Base-by-base conservation (phyloP, 1,140 invertebrate genomes). In the Chironomus striatipennis region DNA sequence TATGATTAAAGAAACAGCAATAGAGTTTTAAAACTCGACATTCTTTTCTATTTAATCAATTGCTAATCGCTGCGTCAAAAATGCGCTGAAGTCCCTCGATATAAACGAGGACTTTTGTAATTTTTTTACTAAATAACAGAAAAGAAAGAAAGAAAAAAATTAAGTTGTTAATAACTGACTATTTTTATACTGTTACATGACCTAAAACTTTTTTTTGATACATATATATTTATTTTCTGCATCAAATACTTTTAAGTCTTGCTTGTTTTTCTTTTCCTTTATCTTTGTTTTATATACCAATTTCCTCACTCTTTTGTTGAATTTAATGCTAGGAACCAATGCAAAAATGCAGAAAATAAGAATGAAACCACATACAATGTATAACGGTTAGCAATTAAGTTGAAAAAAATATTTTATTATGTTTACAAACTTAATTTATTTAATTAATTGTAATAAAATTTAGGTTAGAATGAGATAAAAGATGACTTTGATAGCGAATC, bases 311-410 rank as follows among this genome's bases (percentile, higher is more conserved):
- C n/a, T 15, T 57, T 57, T 57, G 47, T 57, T 57, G 47, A 57
- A n/a, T 57, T n/a, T 57, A 57, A 57, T 15, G 47, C 47, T 57
- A 57, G 47, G 47, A 57, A 57, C 47, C 47, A 57, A 57, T 57
- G 47, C 47, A 57, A 57, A n/a, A 34, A 34, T 34, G 24, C 47
- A 57, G n/a, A 57, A n/a, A 57, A 57, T 15, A n/a, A 15, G 47
- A n/a, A 57, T n/a, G 47, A 57, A 57, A 57, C 12, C 9, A 12
- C 0, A 57, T 57, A 57, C 47, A 57, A 57, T 57, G 47, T 57
- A 57, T 57, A 57, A 57, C 47, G 47, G 47, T 57, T 57, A 57
- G 47, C 47, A 57, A 57, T 57, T 57, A 57, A 57, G 47, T 57
- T 57, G 12, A 57, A 57, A 57, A 12, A 12, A 57, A 12, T 47